Percentiles rank a stretch among this genome's conserved stretches.
phyloP scores from a whole-genome alignment of 2,888 invertebrate species.

The Ischnura elegans region DNA sequence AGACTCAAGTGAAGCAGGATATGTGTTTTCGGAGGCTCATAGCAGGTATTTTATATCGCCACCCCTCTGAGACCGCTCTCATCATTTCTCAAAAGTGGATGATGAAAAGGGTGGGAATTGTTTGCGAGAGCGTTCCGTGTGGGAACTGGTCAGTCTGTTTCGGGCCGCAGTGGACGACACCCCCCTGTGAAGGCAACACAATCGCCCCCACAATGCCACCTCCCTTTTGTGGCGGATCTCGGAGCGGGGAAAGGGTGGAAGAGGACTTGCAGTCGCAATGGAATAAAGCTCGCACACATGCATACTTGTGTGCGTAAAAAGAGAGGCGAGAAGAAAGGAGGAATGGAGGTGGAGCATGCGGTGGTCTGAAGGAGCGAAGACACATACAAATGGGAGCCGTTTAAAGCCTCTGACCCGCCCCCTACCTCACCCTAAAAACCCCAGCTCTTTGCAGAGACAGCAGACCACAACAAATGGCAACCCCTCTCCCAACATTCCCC shows the following conservation, averaged over 20 bases:
- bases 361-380: not conserved
- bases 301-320: not conserved
- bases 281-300: constrained; percentile 23
- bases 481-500: constrained; percentile 1
- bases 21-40: too few relatives aligned
- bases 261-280: constrained; percentile 52
- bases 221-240: not conserved
- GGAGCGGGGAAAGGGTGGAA: not conserved
- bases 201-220: not conserved
- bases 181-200: not conserved
- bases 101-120: constrained; percentile 26
- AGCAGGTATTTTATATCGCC: not conserved
- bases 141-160: constrained; percentile 19
- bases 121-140: not conserved
- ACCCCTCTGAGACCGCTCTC: not conserved
- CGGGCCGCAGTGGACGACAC: not conserved
- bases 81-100: not conserved
- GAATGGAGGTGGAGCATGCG: too few relatives aligned
- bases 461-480: constrained; percentile 62
- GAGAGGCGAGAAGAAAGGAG: too few relatives aligned
- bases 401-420: constrained; percentile 42
- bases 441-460: too few relatives aligned
- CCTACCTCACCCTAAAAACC: too few relatives aligned
- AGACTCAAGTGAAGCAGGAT: not conserved
- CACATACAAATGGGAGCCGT: constrained; percentile 58